Conservation (phyloP, 2,113 vertebrate species). For the Puntigrus tetrazona region DNA sequence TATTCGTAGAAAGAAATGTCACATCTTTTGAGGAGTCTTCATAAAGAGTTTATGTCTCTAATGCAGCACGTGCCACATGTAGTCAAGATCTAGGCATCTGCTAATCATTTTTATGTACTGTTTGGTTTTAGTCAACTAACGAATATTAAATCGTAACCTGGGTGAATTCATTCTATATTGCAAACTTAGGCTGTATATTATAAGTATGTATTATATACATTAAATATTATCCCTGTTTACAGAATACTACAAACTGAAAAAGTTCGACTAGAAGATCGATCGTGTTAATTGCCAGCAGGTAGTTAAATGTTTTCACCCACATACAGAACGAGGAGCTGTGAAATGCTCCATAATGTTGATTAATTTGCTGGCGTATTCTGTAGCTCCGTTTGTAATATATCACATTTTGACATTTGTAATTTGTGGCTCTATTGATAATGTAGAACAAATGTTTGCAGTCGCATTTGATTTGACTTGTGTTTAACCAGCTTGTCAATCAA, state of each 20-base stretch:
- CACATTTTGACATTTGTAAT: not conserved
- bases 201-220: no score
- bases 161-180: no score
- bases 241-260: not conserved
- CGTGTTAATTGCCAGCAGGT: slow-evolving; percentile 43
- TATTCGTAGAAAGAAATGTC: not conserved
- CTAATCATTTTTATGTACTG: not conserved
- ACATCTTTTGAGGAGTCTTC: not conserved
- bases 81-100: not conserved
- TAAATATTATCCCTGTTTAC: not conserved
- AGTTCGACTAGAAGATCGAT: slow-evolving; percentile 23
- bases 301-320: slow-evolving; percentile 41
- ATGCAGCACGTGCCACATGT: not conserved
- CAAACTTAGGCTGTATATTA: no score
- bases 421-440: not conserved
- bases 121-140: not conserved
- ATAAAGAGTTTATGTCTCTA: not conserved
- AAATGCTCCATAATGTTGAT: slow-evolving; percentile 7
- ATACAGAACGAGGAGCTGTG: not conserved
- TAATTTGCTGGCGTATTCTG: not conserved
- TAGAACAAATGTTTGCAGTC: not conserved
- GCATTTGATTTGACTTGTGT: not conserved
- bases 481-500: not conserved
- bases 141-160: no score
- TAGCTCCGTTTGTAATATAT: not conserved